Conservation (phyloP, 2,888 invertebrate genomes). For the Venusia cambrica region DNA sequence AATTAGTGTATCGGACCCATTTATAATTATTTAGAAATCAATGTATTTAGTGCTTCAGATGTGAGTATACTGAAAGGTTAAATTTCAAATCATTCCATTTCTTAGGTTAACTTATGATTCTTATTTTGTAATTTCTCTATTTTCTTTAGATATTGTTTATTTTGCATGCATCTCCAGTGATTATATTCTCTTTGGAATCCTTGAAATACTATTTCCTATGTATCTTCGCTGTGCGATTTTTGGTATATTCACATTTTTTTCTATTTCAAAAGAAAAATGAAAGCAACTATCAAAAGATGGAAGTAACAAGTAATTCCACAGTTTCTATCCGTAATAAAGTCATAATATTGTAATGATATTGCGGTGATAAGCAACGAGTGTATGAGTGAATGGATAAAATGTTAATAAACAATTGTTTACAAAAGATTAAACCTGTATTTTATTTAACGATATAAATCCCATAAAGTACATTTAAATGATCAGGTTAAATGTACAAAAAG, state of each 20-base stretch:
- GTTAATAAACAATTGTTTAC: slow-evolving; percentile 83
- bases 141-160: slow-evolving; percentile 55
- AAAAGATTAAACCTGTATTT: slow-evolving; percentile 71
- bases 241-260: slow-evolving; percentile 72
- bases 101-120: slow-evolving; percentile 55
- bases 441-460: too few species aligned
- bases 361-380: slow-evolving; percentile 68
- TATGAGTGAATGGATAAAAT: slow-evolving; percentile 63
- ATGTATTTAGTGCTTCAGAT: slow-evolving; percentile 54
- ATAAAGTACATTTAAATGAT: too few species aligned
- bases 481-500: too few species aligned
- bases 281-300: slow-evolving; percentile 58
- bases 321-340: slow-evolving; percentile 68
- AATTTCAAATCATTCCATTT: slow-evolving; percentile 76
- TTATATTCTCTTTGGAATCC: slow-evolving; percentile 46
- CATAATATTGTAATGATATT: slow-evolving; percentile 70
- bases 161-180: slow-evolving; percentile 63
- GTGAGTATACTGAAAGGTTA: slow-evolving; percentile 76
- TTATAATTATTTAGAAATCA: slow-evolving; percentile 57
- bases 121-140: slow-evolving; percentile 59
- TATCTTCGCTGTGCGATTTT: slow-evolving; percentile 46
- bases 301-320: slow-evolving; percentile 69
- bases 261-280: slow-evolving; percentile 78
- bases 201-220: slow-evolving; percentile 51
- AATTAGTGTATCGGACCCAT: slow-evolving; percentile 57